Evolutionary conservation across 2,888 invertebrate genomes (phyloP), one percentile per base, ranked within the genome.

Genomic region (Griposia aprilina): DNA sequence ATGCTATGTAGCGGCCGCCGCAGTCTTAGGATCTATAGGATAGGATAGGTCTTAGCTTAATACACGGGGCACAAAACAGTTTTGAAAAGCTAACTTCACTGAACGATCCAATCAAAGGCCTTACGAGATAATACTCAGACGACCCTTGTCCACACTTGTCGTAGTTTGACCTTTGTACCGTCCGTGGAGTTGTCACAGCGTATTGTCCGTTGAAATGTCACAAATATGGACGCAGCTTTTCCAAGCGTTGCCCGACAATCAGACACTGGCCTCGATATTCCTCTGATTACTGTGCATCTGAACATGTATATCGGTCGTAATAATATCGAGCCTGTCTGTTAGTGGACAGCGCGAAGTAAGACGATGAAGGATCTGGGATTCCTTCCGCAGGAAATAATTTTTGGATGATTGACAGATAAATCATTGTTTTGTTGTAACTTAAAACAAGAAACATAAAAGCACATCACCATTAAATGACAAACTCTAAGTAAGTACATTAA

Each of bases 251-350:
- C 11, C 36, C 17, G 26, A 80, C 45, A 60, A n/a, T 59, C 59
- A 50, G 26, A 59, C 41, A 23, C 30, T 30, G 41, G 23, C 20
- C 50, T 77, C 41, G 7, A 59, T 80, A 57, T 59, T 50, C 26
- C 10, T 50, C 15, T 69, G 71, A 80, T 80, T 69, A 59, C 77
- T 59, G n/a, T 30, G 72, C 72, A 52, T 50, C 45, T 15, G 52
- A 45, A 52, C 52, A 36, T 50, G 41, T 26, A 50, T 60, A 45
- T 45, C 45, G 17, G 5, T 59, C 59, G 71, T n/a, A 50, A 41
- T 69, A 8, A 80, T 6, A n/a, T 45, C 23, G 11, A 71, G 50
- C 81, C 30, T 30, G 17, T 63, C 10, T n/a, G 45, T 1, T 41
- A 52, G 71, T 5, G 41, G 41, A 45, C 23, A 1, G n/a, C 5